Evolutionary conservation across 2,113 vertebrate genomes (phyloP).

Genomic region (Petrocephalus microphthalmus): DNA sequence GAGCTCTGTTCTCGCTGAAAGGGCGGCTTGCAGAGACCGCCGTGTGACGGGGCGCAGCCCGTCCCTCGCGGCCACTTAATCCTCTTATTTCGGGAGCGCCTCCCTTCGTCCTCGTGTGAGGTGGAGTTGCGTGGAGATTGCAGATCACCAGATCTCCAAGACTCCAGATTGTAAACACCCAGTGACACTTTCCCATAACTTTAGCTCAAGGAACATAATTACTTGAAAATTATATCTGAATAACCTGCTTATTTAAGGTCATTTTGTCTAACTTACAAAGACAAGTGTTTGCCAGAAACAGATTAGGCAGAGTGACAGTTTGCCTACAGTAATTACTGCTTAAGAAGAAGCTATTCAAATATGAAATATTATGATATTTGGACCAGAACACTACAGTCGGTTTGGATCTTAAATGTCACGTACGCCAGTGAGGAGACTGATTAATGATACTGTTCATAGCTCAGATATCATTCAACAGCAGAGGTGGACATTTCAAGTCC

Average conservation of each 20-base stretch:
- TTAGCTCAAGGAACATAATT: background rate
- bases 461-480: background rate
- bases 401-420: background rate
- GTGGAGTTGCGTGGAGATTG: background rate
- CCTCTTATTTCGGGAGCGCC: background rate
- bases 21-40: background rate
- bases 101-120: background rate
- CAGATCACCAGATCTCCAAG: background rate
- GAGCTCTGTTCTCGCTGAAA: background rate
- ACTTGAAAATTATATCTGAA: background rate
- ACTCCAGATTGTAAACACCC: background rate
- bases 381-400: background rate
- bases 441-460: background rate
- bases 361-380: background rate
- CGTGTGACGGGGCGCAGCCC: background rate
- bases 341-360: background rate
- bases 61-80: background rate
- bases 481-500: background rate
- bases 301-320: background rate
- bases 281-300: background rate
- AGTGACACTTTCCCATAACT: background rate
- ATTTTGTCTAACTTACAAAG: background rate
- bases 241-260: background rate
- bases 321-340: background rate
- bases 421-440: background rate